Evolutionary conservation across 1,140 invertebrate genomes (phyloP), one percentile per base, ranked within the genome.

Genomic region (Macrotrachela quadricornifera): DNA sequence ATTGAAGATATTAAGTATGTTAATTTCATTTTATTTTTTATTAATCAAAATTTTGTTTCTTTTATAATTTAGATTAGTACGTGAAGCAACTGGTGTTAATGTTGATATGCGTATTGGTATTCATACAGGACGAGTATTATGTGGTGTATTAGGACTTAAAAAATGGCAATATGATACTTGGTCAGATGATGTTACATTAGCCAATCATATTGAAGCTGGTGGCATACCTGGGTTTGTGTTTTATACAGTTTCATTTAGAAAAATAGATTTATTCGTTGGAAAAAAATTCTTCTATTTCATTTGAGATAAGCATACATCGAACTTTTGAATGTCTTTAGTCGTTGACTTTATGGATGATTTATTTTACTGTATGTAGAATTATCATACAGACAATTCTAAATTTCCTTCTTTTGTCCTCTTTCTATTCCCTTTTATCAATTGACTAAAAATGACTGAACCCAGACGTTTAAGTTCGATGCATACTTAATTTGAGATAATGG

Each of bases 151-250:
- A n/a, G 87, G 87, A 3, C 76, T 90, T 1, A 66, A 79, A 8
- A 87, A 83, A 68, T 95, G 53, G 47, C 53, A 54, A 39, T 54
- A 49, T 46, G 53, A 54, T 40, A 44, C 48, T 39, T 54, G 53
- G 53, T 49, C 46, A 17, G 53, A 94, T 66, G 86, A 92, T 70
- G 87, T 94, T 57, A 90, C 85, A 2, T 71, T 95, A 53, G 90
- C 90, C n/a, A 95, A 95, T 72, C 83, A 87, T 62, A 82, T 96
- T 77, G 90, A 96, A 73, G 85, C 85, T 55, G 86, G 85, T 10
- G 88, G 88, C 13, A 78, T 86, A 58, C 85, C 87, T 10, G 88
- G 53, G 87, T 80, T 84, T 76, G 76, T 71, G 10, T 45, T 37
- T 63, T 69, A 16, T 15, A 11, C 8, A 30, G 10, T 17, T 38